Percentiles rank a stretch among this genome's conserved stretches.
Evolutionary conservation across 92 coral and sea anemone genomes (phyloP).

Genomic region (Epizoanthus fatuus): DNA sequence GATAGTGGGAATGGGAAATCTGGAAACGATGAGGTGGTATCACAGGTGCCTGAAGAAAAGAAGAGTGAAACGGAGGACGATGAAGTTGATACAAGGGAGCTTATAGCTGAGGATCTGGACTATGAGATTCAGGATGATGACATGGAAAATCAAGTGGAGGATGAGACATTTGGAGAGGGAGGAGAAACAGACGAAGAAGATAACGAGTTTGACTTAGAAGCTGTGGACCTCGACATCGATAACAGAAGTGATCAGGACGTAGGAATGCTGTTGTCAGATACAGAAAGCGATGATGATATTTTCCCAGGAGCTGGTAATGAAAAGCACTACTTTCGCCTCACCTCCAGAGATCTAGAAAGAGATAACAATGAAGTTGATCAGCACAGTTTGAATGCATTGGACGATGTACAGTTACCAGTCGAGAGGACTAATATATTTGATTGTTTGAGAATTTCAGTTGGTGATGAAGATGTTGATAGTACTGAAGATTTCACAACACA

Average conservation of each 20-base stretch:
- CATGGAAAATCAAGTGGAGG: neutral
- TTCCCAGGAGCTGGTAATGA: neutral
- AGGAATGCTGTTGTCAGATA: slow-evolving; percentile 17
- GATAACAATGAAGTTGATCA: neutral
- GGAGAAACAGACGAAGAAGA: neutral
- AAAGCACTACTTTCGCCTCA: slow-evolving; percentile 23
- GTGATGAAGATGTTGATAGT: neutral
- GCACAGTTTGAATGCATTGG: neutral
- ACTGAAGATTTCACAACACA: neutral
- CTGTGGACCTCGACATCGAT: neutral
- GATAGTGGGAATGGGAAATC: neutral
- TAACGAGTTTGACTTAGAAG: slow-evolving; percentile 24
- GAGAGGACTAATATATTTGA: slow-evolving; percentile 1
- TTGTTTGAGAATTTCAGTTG: neutral
- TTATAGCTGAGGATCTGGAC: neutral
- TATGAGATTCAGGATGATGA: neutral
- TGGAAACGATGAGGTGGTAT: neutral
- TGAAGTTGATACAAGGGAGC: neutral
- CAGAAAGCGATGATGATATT: slow-evolving; percentile 9
- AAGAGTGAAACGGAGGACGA: neutral
- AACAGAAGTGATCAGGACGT: neutral
- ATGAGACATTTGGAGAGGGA: neutral
- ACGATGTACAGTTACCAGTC: neutral
- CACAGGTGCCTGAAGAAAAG: neutral
- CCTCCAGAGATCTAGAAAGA: slow-evolving; percentile 27